Percentiles rank a stretch among this genome's conserved stretches.
Conservation (phyloP, 1,140 invertebrate genomes). For the Drosophila ogumai region DNA sequence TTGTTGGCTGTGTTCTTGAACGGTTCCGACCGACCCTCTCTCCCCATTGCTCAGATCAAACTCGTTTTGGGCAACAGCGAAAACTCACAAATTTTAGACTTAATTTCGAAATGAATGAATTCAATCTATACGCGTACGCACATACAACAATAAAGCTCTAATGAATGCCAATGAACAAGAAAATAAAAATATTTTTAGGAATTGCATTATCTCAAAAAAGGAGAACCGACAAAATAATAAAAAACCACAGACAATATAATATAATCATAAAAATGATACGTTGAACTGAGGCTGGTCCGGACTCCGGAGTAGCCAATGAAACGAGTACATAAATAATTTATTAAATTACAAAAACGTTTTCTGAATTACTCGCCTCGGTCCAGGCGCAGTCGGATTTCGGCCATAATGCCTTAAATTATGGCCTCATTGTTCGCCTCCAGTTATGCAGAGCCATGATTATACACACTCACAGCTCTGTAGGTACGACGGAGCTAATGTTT, state of each 20-base stretch:
- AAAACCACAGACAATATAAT: slow-evolving; percentile 46
- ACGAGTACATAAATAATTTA: slow-evolving; percentile 79
- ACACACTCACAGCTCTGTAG: neutral
- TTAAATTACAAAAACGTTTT: slow-evolving; percentile 77
- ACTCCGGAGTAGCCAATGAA: slow-evolving; percentile 46
- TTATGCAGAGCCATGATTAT: slow-evolving; percentile 36
- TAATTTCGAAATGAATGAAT: slow-evolving; percentile 65
- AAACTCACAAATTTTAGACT: slow-evolving; percentile 62
- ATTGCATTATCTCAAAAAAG: slow-evolving; percentile 46
- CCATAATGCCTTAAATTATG: slow-evolving; percentile 82
- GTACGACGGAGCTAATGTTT: neutral
- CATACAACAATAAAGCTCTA: slow-evolving; percentile 67
- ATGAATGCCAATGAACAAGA: slow-evolving; percentile 67
- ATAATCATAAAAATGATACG: slow-evolving; percentile 62
- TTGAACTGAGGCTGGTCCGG: slow-evolving; percentile 32
- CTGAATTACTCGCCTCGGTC: slow-evolving; percentile 50
- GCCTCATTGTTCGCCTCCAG: slow-evolving; percentile 70
- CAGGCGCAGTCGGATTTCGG: slow-evolving; percentile 53
- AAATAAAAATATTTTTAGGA: slow-evolving; percentile 56
- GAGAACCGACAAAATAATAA: slow-evolving; percentile 12
- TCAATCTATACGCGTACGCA: slow-evolving; percentile 55
- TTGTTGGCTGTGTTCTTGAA: slow-evolving; percentile 69
- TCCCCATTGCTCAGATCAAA: slow-evolving; percentile 16
- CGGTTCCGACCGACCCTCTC: slow-evolving; percentile 38
- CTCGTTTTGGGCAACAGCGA: slow-evolving; percentile 57